These are phyloP conservation scores for Cosmia trapezina DNA, from an alignment of 2,888 invertebrate species.

Conservation along the genomic window DNA sequence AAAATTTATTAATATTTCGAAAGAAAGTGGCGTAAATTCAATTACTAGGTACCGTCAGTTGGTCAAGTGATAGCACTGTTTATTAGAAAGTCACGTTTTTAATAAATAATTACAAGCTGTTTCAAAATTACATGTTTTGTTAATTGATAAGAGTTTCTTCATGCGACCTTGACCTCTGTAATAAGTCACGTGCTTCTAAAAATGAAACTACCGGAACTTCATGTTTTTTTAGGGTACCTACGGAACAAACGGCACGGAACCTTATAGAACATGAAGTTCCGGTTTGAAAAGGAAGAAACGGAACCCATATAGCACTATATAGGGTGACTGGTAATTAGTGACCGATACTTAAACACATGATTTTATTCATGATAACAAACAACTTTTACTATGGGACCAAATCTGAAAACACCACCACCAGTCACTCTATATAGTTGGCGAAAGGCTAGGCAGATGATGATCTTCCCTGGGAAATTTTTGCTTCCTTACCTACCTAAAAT, in stretches of 20 bases:
- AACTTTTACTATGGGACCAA: too few species aligned
- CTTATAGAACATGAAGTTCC: too few species aligned
- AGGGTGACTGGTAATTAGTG: too few species aligned
- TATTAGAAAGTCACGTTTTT: slow-evolving; percentile 47
- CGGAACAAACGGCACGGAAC: too few species aligned
- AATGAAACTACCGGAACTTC: neutral
- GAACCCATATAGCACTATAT: too few species aligned
- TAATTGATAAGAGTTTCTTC: slow-evolving; percentile 34
- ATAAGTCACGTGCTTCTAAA: neutral
- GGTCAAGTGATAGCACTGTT: slow-evolving; percentile 48
- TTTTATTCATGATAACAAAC: too few species aligned
- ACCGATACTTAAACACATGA: too few species aligned
- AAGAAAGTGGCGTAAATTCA: slow-evolving; percentile 44
- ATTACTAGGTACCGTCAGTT: slow-evolving; percentile 46
- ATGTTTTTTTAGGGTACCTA: too few species aligned
- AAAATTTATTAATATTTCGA: slow-evolving; percentile 46
- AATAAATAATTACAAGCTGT: neutral
- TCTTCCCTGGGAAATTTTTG: neutral
- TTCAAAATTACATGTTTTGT: slow-evolving; percentile 23
- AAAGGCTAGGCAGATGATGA: neutral
- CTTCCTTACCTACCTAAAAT: neutral
- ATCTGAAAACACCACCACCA: too few species aligned
- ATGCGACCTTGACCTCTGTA: slow-evolving; percentile 10
- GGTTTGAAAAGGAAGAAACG: too few species aligned
- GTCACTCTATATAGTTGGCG: neutral